phyloP scores from a whole-genome alignment of 2,888 invertebrate species.

The Harpalus rubripes region DNA sequence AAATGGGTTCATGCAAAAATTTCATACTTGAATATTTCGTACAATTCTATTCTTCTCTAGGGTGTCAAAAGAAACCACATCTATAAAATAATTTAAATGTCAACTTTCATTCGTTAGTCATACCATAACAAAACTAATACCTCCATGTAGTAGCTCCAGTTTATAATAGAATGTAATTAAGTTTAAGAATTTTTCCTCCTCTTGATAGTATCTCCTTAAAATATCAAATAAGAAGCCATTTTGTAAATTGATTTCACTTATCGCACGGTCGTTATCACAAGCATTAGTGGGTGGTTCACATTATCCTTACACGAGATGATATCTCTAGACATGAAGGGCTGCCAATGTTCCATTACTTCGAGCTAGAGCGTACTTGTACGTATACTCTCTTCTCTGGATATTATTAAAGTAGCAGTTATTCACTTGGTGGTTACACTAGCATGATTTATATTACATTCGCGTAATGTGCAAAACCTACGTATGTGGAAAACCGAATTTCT shows the following conservation, averaged over 20 bases:
- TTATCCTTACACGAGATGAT: constrained; percentile 63
- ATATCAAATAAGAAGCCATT: constrained; percentile 25
- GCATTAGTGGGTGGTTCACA: constrained; percentile 64
- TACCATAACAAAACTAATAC: too few species aligned
- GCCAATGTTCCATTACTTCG: constrained; percentile 40
- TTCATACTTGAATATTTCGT: too few species aligned
- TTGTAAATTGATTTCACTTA: constrained; percentile 51
- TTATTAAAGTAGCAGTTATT: constrained; percentile 77
- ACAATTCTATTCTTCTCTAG: too few species aligned
- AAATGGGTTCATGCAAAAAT: too few species aligned
- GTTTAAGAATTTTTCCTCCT: background rate
- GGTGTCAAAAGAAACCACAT: too few species aligned
- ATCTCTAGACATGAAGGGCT: constrained; percentile 50
- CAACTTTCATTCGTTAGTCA: too few species aligned
- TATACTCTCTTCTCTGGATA: constrained; percentile 72
- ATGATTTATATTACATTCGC: constrained; percentile 24
- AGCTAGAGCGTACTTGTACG: constrained; percentile 66
- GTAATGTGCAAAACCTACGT: constrained; percentile 36
- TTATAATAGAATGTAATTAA: background rate
- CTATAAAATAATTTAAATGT: too few species aligned
- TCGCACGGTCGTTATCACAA: constrained; percentile 33
- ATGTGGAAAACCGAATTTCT: constrained; percentile 36
- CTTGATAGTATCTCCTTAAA: background rate
- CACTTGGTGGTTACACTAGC: constrained; percentile 74
- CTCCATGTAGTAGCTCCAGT: background rate